phyloP scores from a whole-genome alignment of 2,113 vertebrate species.

The Aptenodytes forsteri region DNA sequence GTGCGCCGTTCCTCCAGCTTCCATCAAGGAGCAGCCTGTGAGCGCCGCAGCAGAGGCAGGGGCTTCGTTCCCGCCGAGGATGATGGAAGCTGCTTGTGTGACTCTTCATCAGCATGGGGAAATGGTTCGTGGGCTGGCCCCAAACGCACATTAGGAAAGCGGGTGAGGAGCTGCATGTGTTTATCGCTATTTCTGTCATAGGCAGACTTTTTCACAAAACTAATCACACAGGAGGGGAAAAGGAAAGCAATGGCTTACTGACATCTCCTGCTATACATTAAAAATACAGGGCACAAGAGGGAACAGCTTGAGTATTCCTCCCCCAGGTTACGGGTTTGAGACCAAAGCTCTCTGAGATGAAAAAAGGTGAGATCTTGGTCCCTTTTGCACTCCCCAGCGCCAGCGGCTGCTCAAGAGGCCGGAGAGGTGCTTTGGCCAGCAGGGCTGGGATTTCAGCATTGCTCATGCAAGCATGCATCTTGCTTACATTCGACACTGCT shows the following conservation, averaged over 20 bases:
- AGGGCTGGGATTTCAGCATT: neutral
- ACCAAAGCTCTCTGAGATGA: neutral
- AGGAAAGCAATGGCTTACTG: neutral
- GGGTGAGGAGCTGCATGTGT: neutral
- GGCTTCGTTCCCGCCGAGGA: neutral
- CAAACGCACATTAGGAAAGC: neutral
- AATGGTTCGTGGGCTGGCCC: neutral
- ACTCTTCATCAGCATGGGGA: neutral
- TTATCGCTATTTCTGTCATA: neutral
- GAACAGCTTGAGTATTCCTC: neutral
- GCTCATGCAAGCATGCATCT: fast-evolving
- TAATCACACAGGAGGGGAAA: neutral
- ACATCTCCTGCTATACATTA: neutral
- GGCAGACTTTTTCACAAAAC: neutral
- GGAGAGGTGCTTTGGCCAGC: neutral
- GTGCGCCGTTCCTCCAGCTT: neutral
- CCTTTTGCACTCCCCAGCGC: neutral
- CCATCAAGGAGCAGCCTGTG: neutral
- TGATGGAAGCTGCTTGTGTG: neutral
- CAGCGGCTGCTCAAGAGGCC: neutral
- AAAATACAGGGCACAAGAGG: neutral
- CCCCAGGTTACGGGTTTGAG: neutral
- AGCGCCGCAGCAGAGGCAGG: neutral
- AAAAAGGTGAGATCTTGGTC: neutral
- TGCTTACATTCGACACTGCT: neutral